Evolutionary conservation across 2,888 invertebrate genomes (phyloP), one percentile per base, ranked within the genome.

Genomic region (Amiota mariae): DNA sequence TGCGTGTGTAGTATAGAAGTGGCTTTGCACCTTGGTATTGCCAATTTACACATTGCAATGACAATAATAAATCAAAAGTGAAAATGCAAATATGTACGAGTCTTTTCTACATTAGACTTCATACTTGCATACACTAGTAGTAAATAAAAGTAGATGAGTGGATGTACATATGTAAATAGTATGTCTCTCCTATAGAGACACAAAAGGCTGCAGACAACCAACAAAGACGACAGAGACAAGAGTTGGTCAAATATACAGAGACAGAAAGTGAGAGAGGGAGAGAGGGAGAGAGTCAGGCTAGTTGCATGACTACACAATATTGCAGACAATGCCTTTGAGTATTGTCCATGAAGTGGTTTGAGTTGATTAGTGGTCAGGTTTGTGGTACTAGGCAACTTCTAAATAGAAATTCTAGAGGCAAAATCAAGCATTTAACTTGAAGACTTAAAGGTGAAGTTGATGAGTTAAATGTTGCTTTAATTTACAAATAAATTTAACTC

Each of bases 51-150:
- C 84, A 84, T 79, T 78, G 81, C 85, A 80, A 84, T 84, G 85
- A 85, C 83, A 82, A 84, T 85, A 85, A 84, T 84, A 84, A 84
- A 84, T 84, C 84, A 84, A 84, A 84, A 84, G 84, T 84, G 84
- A 84, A 85, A 84, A 84, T 84, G 85, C 84, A 84, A 84, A 84
- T 85, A 85, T 82, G 80, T 80, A 36, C 36, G 36, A 6, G 36
- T 36, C 36, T 36, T 3, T 24, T 24, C 24, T 24, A 24, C 24
- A 24, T 2, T 24, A 24, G 24, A 24, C 24, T n/a, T n/a, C n/a
- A n/a, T n/a, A 24, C 24, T 24, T 4, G 6, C 36, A 36, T 36
- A 36, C 36, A 4, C 2, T 36, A 6, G 36, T 4, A 36, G 8
- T 36, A 36, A 36, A 36, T 36, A 6, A 36, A 36, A 36, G 36